These are phyloP conservation scores for Synergus itoensis DNA, from an alignment of 2,888 invertebrate species.

Conservation along the genomic window DNA sequence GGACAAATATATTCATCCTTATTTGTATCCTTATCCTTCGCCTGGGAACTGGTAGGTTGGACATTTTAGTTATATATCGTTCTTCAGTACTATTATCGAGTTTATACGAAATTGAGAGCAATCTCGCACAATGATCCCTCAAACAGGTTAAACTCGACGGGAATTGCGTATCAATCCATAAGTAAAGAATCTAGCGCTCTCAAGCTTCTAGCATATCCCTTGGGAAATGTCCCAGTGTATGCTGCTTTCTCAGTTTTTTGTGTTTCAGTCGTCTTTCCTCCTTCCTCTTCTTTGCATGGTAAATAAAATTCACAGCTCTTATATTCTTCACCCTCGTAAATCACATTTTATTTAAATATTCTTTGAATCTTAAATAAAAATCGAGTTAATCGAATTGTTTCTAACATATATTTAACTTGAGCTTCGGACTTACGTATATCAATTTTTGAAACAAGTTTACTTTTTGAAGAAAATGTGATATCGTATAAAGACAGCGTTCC, in stretches of 20 bases:
- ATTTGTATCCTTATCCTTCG: conserved; percentile 13
- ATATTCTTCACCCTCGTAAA: not conserved
- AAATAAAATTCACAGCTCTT: conserved; percentile 16
- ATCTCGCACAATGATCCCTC: conserved; percentile 71
- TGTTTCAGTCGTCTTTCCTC: not conserved
- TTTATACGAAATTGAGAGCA: conserved; percentile 60
- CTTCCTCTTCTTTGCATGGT: conserved; percentile 8
- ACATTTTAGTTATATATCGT: conserved; percentile 29
- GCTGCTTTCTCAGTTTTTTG: conserved; percentile 23
- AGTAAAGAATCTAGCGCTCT: conserved; percentile 67
- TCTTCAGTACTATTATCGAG: conserved; percentile 56
- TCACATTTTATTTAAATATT: conserved; percentile 12
- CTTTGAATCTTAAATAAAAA: not conserved
- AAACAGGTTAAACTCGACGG: conserved; percentile 73
- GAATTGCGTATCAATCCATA: conserved; percentile 77
- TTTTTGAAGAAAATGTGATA: too few relatives aligned
- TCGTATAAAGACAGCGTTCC: too few relatives aligned
- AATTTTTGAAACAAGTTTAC: too few relatives aligned
- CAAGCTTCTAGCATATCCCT: conserved; percentile 56
- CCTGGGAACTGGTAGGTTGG: conserved; percentile 1
- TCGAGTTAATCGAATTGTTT: not conserved
- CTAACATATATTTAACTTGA: not conserved
- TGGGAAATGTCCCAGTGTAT: conserved; percentile 52
- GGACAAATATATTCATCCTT: conserved; percentile 35
- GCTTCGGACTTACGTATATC: too few relatives aligned